Evolutionary conservation across 1,140 invertebrate genomes (phyloP).

Genomic region (Zophobas atratus): DNA sequence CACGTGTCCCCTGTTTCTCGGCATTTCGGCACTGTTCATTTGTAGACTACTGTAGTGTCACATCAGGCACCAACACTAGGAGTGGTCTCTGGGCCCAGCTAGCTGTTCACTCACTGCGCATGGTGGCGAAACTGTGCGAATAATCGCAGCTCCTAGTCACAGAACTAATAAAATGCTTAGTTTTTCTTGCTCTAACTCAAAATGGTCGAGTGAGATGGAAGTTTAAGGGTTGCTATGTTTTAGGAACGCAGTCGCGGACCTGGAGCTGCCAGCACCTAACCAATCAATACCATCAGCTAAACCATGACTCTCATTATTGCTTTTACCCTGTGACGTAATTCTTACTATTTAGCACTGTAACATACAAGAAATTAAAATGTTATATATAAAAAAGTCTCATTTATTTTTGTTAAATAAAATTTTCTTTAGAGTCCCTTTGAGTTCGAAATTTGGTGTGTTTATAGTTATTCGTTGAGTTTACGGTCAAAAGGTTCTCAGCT

Average conservation of each 20-base stretch:
- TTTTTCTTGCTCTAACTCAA: conserved; percentile 9
- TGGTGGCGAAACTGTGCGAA: conserved; percentile 64
- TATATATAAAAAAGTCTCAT: not conserved
- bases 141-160: conserved; percentile 59
- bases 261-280: conserved; percentile 61
- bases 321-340: conserved; percentile 61
- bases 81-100: conserved; percentile 65
- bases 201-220: conserved; percentile 6
- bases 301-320: conserved; percentile 58
- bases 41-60: conserved; percentile 62
- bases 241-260: conserved; percentile 62
- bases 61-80: conserved; percentile 65
- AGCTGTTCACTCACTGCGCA: conserved; percentile 62
- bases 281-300: conserved; percentile 61
- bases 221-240: conserved; percentile 15
- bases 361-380: conserved; percentile 44
- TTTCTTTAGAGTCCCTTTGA: not conserved
- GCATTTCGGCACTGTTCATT: conserved; percentile 63
- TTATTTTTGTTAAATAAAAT: not conserved
- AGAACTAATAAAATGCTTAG: conserved; percentile 1
- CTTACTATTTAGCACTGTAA: conserved; percentile 59
- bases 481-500: conserved; percentile 22
- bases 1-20: conserved; percentile 64
- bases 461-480: conserved; percentile 5
- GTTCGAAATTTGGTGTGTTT: not conserved